Base-by-base conservation (phyloP, 2,888 invertebrate species). In the Drepana falcataria region DNA sequence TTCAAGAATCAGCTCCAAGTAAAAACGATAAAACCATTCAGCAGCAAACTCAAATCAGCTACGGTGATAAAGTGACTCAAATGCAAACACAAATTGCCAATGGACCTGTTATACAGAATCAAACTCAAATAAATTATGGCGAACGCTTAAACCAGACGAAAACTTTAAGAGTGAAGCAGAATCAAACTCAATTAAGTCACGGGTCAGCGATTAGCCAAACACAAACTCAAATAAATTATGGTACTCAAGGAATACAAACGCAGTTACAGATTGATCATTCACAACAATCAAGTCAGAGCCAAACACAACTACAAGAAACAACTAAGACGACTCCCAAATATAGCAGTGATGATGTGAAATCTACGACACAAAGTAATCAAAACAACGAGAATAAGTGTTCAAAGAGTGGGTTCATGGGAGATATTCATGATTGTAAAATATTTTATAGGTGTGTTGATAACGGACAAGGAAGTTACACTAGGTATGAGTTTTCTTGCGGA, bases 371-470 rank as follows among this genome's bases (percentile, higher is more conserved):
- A 48, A 35, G 37, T 9, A 48, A 40, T 34, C 62, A 57, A 48
- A 58, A 58, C 51, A 48, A 57, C 47, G 35, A 9, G 35, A 56
- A 60, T 37, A 53, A 66, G 56, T 81, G 80, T 57, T 66, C 60
- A 35, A 56, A 63, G 49, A 93, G 92, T 76, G 95, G 95, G 44
- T 95, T 94, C 70, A 92, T 93, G 69, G 92, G 93, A 71, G 83
- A 83, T 68, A 48, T 53, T 51, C 69, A 82, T 37, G 91, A 95
- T 67, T 95, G 95, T 67, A 91, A 86, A 52, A 94, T 93, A 71
- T 95, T 95, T 78, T 94, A 94, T 68, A 90, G 94, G 64, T 95
- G 95, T 75, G 93, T 95, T 4, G 81, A 86, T 55, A 88, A 89
- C 61, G 90, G 87, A 9, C 83, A 69, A 62, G 86, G 85, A 6